Evolutionary conservation across 2,797 vertebrate genomes (phyloP), one percentile per base, ranked within the genome.

Genomic region (Ammospiza maritima): DNA sequence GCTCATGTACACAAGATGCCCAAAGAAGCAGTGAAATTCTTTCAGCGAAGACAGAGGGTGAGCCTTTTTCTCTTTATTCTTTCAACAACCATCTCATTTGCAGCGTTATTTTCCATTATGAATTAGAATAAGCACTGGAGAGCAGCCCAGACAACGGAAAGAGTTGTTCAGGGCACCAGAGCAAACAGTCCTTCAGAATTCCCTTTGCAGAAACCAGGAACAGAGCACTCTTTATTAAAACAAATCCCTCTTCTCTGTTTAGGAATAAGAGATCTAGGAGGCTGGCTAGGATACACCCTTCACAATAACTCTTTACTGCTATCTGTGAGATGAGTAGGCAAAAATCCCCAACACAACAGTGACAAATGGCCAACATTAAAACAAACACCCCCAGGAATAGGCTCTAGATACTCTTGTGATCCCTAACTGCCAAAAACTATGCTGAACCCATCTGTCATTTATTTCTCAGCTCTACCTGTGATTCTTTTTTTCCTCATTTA

Each of bases 111-210:
- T 92, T 88, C 73, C 76, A 67, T 79, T 86, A 86, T 50, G 66
- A 93, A 85, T 79, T 89, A 81, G 53, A 90, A 79, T 34, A 88
- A 78, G 73, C 78, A 70, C 66, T 86, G 87, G 87, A 94, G 65
- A 92, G 54, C 50, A 71, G 85, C 87, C 87, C 90, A 92, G 69
- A 89, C 58, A 92, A 91, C 5, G 21, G 85, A 84, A 89, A 40
- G 47, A 61, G 70, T 75, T 91, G 76, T 92, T 87, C 89, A 91
- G 87, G 48, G 51, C 73, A 89, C 27, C 73, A 91, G 84, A 88
- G 86, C 80, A 92, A 93, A 86, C 45, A 86, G 72, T 58, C 79
- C 70, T 94, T 80, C 72, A 88, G 72, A 96, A 83, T 69, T 88
- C 84, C 65, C 84, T 51, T 30, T 71, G 78, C 86, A 92, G 70